Evolutionary conservation across 2,888 invertebrate genomes (phyloP).

Genomic region (Ophion costatus): DNA sequence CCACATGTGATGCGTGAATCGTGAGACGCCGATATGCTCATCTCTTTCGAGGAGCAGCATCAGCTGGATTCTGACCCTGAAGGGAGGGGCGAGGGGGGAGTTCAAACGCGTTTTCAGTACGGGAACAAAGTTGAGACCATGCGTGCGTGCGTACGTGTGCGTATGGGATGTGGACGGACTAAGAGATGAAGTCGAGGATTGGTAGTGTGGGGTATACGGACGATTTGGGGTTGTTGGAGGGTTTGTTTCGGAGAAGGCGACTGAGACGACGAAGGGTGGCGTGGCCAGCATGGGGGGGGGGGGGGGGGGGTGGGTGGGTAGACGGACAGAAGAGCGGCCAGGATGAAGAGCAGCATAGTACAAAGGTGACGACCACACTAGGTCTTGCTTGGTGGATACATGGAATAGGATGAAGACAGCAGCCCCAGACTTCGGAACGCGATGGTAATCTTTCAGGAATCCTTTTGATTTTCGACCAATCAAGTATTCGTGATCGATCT

Average conservation of each 20-base stretch:
- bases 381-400: background rate
- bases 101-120: background rate
- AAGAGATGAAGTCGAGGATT: background rate
- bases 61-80: constrained; percentile 1
- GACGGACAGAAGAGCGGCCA: background rate
- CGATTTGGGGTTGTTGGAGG: background rate
- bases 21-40: background rate
- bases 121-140: background rate
- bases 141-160: background rate
- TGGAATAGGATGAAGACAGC: background rate
- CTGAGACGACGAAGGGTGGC: background rate
- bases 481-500: background rate
- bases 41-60: constrained; percentile 17
- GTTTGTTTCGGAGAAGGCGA: background rate
- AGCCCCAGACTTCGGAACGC: background rate
- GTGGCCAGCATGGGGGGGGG: background rate
- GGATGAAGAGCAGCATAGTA: background rate
- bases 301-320: background rate
- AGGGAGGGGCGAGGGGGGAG: background rate
- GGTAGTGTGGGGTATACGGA: background rate
- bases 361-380: background rate
- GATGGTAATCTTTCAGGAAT: constrained; percentile 4
- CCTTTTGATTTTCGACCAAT: background rate
- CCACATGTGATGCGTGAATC: background rate
- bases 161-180: background rate